Evolutionary conservation across 2,113 vertebrate genomes (phyloP).

Genomic region (Ageneiosus marmoratus): DNA sequence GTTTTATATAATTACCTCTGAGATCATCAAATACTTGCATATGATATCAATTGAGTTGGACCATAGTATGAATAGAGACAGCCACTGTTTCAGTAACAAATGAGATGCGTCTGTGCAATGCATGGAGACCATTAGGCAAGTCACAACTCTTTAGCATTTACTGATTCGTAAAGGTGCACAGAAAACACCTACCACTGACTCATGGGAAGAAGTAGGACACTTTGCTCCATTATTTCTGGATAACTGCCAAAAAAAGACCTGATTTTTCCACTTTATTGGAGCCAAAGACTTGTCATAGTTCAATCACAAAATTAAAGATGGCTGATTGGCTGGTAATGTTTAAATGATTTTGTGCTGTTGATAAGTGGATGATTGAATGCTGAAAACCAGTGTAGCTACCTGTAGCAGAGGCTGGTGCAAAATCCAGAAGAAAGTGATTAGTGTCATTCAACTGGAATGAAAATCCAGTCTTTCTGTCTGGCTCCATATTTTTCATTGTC

Average conservation of each 20-base stretch:
- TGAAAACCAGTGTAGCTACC: neutral
- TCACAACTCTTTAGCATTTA: neutral
- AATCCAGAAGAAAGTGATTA: neutral
- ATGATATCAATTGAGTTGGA: neutral
- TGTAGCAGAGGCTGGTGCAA: neutral
- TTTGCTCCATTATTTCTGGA: neutral
- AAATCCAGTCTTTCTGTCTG: neutral
- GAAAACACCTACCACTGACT: neutral
- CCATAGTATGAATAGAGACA: neutral
- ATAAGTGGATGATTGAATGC: neutral
- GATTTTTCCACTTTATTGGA: neutral
- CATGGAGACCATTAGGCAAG: neutral
- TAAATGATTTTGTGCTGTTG: neutral
- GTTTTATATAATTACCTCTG: neutral
- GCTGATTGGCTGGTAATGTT: neutral
- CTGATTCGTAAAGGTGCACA: neutral
- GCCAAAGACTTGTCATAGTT: neutral
- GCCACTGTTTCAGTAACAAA: neutral
- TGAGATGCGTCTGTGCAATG: neutral
- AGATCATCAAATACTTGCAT: neutral
- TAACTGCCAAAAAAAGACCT: neutral
- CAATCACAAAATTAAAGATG: neutral
- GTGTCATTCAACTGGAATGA: neutral
- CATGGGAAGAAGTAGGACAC: neutral
- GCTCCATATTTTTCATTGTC: neutral